Percentiles rank a stretch among this genome's conserved stretches.
Evolutionary conservation across 2,113 vertebrate species (phyloP).

Genomic region (Sorex fumeus): DNA sequence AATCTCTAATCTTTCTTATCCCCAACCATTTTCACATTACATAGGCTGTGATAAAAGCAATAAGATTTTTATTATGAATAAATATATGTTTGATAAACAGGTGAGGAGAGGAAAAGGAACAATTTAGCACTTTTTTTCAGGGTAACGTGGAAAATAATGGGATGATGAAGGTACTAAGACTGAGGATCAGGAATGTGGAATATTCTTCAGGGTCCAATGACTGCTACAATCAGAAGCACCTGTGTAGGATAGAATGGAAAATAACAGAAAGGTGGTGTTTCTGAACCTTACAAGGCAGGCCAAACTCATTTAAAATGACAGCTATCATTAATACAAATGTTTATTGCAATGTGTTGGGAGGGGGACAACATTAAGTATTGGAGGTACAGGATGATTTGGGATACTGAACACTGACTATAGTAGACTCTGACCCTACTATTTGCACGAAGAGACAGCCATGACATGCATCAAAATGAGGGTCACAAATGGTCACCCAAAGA

Average conservation of each 20-base stretch:
- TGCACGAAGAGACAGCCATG: conserved; percentile 9
- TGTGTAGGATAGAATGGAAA: not conserved
- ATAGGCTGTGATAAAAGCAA: not conserved
- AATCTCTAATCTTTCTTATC: not conserved
- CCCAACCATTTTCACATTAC: not conserved
- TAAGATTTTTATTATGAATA: not conserved
- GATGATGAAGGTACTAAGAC: not conserved
- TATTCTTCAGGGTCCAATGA: not conserved
- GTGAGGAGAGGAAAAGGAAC: not conserved
- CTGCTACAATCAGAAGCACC: not conserved
- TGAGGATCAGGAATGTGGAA: not conserved
- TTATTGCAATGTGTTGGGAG: not conserved
- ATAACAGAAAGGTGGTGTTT: not conserved
- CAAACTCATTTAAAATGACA: conserved; percentile 33
- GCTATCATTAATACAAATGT: not conserved
- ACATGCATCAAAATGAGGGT: not conserved
- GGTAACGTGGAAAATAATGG: not conserved
- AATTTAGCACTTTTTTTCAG: not conserved
- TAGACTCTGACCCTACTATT: not conserved
- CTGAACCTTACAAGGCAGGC: not conserved
- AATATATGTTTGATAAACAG: not conserved
- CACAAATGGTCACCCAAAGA: conserved; percentile 24
- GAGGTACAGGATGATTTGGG: not conserved
- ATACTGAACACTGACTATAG: not conserved
- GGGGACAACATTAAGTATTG: not conserved